Base-by-base conservation (phyloP, 2,888 invertebrate genomes). In the Rhynchonema sp. region DNA sequence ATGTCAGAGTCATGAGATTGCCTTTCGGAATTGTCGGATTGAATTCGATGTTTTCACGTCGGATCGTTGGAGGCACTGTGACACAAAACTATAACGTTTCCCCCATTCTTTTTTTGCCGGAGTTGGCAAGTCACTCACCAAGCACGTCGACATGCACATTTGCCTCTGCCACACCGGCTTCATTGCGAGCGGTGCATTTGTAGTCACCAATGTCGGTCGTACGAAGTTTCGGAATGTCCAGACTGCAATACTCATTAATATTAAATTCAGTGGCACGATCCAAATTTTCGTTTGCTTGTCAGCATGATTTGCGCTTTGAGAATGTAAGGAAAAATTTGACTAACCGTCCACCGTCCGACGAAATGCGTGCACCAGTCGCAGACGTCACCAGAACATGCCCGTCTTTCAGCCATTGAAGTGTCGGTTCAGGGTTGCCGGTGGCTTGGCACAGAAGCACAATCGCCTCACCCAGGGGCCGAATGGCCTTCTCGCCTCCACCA, bases 181-280 rank as follows among this genome's bases (percentile, higher is more conserved):
- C 71, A 66, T 82, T 83, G 56, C 68, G 71, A 1, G 79, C 81
- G 20, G 74, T 65, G 66, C 82, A 82, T 1, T 74, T 77, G 66
- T 81, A 83, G 30, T 78, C 75, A 1, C 82, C 83, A 53, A 79
- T 78, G 68, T 82, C 81, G 3, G 62, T 62, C 55, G 64, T 63
- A 30, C 65, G 65, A 28, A 72, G 61, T 20, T 65, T 65, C 1
- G 67, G 68, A 57, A 71, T 71, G 59, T 72, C 71, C 54, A 72
- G 60, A 1, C 72, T 30, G 30, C 2, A 20, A 30, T 13, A 26
- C n/a, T 29, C 30, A 20, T n/a, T n/a, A n/a, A n/a, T n/a, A n/a
- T n/a, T n/a, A n/a, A n/a, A n/a, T n/a, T n/a, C n/a, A n/a, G n/a
- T n/a, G n/a, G n/a, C n/a, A n/a, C n/a, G n/a, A n/a, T n/a, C n/a